These are phyloP conservation scores for Pongo pygmaeus DNA, from an alignment of 2,113 vertebrate species.

Conservation along the genomic window DNA sequence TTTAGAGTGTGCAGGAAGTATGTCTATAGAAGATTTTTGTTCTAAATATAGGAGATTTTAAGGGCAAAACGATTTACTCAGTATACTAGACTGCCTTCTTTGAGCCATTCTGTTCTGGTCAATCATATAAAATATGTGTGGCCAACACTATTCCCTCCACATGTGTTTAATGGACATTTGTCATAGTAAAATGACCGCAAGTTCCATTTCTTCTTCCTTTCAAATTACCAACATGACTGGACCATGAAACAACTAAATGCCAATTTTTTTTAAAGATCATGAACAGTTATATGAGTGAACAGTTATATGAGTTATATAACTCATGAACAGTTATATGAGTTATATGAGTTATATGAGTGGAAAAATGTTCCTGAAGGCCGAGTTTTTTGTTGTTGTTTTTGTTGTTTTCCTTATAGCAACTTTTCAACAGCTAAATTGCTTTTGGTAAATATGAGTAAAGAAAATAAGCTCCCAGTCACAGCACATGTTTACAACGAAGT, in stretches of 20 bases:
- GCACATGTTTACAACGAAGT: conserved; percentile 77
- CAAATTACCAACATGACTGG: conserved; percentile 69
- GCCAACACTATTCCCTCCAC: conserved; percentile 52
- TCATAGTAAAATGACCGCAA: conserved; percentile 52
- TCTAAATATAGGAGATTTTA: conserved; percentile 68
- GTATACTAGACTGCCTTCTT: conserved; percentile 60
- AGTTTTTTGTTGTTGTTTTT: neutral
- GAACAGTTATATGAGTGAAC: neutral
- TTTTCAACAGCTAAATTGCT: conserved; percentile 68
- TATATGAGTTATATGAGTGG: neutral
- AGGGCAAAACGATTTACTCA: conserved; percentile 65
- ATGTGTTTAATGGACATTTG: conserved; percentile 64
- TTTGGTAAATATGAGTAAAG: conserved; percentile 69
- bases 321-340: neutral
- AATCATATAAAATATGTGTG: conserved; percentile 70
- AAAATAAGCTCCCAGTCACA: conserved; percentile 71
- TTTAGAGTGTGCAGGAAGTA: conserved; percentile 34
- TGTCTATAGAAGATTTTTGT: conserved; percentile 59
- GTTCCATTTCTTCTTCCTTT: conserved; percentile 47
- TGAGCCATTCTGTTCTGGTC: conserved; percentile 67
- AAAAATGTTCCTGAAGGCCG: conserved; percentile 56
- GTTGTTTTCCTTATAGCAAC: conserved; percentile 41
- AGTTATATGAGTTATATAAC: no score
- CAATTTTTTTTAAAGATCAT: conserved; percentile 7
- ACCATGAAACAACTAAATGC: conserved; percentile 58